Evolutionary conservation across 2,113 vertebrate species (phyloP).

Genomic region (Eleginops maclovinus): DNA sequence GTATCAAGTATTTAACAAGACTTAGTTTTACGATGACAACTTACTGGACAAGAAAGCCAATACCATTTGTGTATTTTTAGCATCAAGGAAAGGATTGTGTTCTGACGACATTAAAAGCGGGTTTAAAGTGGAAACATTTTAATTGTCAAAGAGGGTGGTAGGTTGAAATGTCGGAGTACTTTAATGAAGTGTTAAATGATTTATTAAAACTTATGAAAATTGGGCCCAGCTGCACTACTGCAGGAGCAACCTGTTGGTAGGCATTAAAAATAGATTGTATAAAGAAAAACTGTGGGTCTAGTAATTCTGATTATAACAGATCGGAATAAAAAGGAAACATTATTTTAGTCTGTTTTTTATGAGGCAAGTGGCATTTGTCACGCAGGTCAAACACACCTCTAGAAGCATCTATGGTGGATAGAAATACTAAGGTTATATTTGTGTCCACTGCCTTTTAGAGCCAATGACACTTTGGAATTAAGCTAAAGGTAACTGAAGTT

Average conservation of each 20-base stretch:
- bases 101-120: slow-evolving; percentile 38
- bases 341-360: no score
- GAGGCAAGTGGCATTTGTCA: neutral
- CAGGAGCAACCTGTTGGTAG: slow-evolving; percentile 33
- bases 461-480: neutral
- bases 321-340: no score
- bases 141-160: slow-evolving; percentile 24
- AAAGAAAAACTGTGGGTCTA: neutral
- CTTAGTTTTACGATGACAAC: slow-evolving; percentile 34
- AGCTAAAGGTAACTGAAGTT: no score
- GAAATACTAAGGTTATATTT: neutral
- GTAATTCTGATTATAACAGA: slow-evolving; percentile 1
- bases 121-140: slow-evolving; percentile 51
- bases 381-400: neutral
- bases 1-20: slow-evolving; percentile 27
- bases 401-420: neutral
- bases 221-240: slow-evolving; percentile 57
- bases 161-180: slow-evolving; percentile 25
- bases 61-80: slow-evolving; percentile 52
- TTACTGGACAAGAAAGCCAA: slow-evolving; percentile 29
- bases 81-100: slow-evolving; percentile 51
- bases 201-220: slow-evolving; percentile 54
- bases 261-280: slow-evolving; percentile 7
- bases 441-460: neutral
- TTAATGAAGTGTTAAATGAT: slow-evolving; percentile 70